phyloP scores from a whole-genome alignment of 2,113 vertebrate species.

The Percopsis transmontana region DNA sequence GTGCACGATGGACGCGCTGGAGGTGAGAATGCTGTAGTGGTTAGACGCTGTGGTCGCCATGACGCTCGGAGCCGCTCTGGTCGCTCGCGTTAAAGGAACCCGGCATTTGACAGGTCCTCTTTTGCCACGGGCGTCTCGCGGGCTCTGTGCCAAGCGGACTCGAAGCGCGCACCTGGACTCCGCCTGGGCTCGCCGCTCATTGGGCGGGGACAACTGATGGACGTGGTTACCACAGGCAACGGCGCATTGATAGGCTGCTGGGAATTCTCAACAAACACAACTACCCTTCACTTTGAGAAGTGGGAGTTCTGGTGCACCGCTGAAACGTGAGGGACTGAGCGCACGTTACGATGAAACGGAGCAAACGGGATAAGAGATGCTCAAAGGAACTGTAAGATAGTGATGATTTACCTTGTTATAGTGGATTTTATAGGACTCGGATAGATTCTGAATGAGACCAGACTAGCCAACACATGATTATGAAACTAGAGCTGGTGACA shows the following conservation, averaged over 20 bases:
- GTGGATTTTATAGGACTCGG: slow-evolving; percentile 34
- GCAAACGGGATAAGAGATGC: slow-evolving; percentile 51
- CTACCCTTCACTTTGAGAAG: slow-evolving; percentile 66
- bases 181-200: slow-evolving; percentile 79
- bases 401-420: slow-evolving; percentile 64
- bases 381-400: slow-evolving; percentile 69
- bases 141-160: slow-evolving; percentile 82
- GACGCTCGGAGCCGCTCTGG: slow-evolving; percentile 93
- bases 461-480: slow-evolving; percentile 1
- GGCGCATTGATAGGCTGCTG: slow-evolving; percentile 74
- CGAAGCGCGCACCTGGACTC: slow-evolving; percentile 85
- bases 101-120: slow-evolving; percentile 95
- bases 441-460: slow-evolving; percentile 18
- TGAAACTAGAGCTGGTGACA: neutral
- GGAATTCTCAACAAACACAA: slow-evolving; percentile 69
- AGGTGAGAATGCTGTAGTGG: slow-evolving; percentile 95
- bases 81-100: slow-evolving; percentile 87
- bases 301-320: slow-evolving; percentile 66
- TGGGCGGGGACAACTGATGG: slow-evolving; percentile 83
- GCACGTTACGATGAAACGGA: slow-evolving; percentile 67
- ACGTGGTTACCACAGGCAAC: slow-evolving; percentile 86
- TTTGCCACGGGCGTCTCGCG: slow-evolving; percentile 86
- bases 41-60: slow-evolving; percentile 98
- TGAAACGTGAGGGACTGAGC: slow-evolving; percentile 71
- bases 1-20: slow-evolving; percentile 93